Percentiles rank a stretch among this genome's conserved stretches.
Evolutionary conservation across 1,140 invertebrate species (phyloP).

Genomic region (Aleiodes sp.): DNA sequence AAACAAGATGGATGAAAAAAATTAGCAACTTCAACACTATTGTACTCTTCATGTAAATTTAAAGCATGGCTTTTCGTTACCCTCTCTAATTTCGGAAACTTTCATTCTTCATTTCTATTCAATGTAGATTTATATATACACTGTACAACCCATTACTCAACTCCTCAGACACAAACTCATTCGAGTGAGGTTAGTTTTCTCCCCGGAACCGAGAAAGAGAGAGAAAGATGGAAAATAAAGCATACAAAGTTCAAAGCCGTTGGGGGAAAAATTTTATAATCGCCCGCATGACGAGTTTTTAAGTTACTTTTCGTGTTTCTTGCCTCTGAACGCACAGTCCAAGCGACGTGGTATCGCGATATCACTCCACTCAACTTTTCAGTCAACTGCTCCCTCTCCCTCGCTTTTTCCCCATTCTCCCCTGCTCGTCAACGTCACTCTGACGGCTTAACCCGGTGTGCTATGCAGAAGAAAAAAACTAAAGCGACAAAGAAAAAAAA

Average conservation of each 20-base stretch:
- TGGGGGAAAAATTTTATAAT: constrained; percentile 36
- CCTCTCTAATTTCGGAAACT: too few relatives aligned
- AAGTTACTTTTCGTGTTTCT: constrained; percentile 39
- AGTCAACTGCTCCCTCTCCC: neutral
- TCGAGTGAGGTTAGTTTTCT: neutral
- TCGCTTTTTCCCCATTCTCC: neutral
- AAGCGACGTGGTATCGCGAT: neutral
- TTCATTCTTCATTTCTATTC: too few relatives aligned
- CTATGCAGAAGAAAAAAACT: neutral
- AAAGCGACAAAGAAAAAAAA: neutral
- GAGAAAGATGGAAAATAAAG: constrained; percentile 6
- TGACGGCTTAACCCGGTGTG: neutral
- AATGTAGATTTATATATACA: neutral
- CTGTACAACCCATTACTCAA: constrained; percentile 10
- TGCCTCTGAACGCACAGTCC: constrained; percentile 1
- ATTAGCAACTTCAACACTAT: too few relatives aligned
- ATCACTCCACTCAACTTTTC: constrained; percentile 10
- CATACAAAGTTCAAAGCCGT: constrained; percentile 11
- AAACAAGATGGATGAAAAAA: too few relatives aligned
- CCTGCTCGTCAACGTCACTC: constrained; percentile 8
- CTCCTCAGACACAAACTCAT: constrained; percentile 20
- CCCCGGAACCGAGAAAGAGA: neutral
- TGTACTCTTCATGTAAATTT: too few relatives aligned
- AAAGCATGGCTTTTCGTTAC: too few relatives aligned
- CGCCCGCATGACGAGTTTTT: constrained; percentile 35